Evolutionary conservation across 2,113 vertebrate species (phyloP).

Genomic region (Ciconia maguari): DNA sequence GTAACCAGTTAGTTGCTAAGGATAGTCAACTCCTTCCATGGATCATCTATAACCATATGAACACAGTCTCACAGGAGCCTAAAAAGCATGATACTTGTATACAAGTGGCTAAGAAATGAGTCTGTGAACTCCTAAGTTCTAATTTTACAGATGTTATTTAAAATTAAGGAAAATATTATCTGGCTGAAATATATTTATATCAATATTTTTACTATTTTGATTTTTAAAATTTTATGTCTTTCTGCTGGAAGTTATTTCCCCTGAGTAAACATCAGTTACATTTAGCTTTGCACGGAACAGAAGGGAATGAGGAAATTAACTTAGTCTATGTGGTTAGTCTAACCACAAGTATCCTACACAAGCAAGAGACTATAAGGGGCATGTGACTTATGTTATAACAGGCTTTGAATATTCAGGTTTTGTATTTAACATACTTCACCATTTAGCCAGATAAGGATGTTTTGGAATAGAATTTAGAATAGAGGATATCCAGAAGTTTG

Average conservation of each 20-base stretch:
- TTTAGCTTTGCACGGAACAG: background rate
- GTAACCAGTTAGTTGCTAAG: background rate
- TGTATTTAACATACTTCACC: background rate
- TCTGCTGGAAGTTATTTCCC: background rate
- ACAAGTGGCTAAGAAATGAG: background rate
- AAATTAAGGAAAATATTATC: background rate
- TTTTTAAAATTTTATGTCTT: background rate
- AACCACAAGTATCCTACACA: background rate
- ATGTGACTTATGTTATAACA: background rate
- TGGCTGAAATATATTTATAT: background rate
- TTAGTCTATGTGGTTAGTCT: background rate
- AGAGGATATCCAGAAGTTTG: background rate
- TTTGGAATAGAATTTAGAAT: background rate
- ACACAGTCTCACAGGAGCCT: background rate
- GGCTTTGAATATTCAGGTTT: background rate
- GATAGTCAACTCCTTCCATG: background rate
- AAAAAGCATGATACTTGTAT: background rate
- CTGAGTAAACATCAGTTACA: background rate
- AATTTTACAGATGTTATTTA: background rate
- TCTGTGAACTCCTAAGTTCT: background rate
- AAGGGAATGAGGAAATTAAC: background rate
- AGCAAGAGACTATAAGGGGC: background rate
- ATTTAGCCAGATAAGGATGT: background rate
- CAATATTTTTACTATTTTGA: background rate
- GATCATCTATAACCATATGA: no score